Evolutionary conservation across 2,797 vertebrate genomes (phyloP), one percentile per base, ranked within the genome.

Genomic region (Siniperca undulata): DNA sequence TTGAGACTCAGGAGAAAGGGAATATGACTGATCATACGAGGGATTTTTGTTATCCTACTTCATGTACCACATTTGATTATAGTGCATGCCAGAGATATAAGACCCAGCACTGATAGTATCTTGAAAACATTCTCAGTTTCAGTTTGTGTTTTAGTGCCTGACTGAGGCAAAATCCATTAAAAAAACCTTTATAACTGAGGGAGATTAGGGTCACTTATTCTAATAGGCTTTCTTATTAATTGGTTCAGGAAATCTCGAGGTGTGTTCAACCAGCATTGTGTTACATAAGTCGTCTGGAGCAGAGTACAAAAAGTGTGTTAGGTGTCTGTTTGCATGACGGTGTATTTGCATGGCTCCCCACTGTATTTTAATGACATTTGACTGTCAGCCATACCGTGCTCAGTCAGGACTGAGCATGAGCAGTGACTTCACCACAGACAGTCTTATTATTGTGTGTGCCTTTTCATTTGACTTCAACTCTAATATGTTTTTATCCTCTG

Each of bases 291-390:
- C 30, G 77, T 86, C 70, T 76, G 64, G 16, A 62, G 70, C 36
- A 24, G 50, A 84, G 74, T 19, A 22, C 20, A 52, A 4, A 12
- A 65, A 38, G 86, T 85, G 70, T 75, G 68, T 70, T 24, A 2
- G n/a, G 36, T 53, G 42, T 84, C 8, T 81, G 78, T 83, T 94
- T 90, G 81, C 90, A 86, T 88, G 84, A n/a, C 7, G 30, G 38
- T 30, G 20, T 42, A 86, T 94, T 95, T 95, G 94, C 93, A 93
- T 95, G 50, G 76, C 90, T 91, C 27, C 38, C 90, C 90, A 79
- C 75, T 71, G 74, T 50, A 94, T 95, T 95, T 94, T 44, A 92
- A 91, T 95, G 85, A 17, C 7, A 94, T 95, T 94, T 95, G 93
- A 92, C 90, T 95, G 82, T 72, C 65, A 76, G 68, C 24, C 42